Conservation (phyloP, 2,888 invertebrate species). For the Cephus rjabovi region DNA sequence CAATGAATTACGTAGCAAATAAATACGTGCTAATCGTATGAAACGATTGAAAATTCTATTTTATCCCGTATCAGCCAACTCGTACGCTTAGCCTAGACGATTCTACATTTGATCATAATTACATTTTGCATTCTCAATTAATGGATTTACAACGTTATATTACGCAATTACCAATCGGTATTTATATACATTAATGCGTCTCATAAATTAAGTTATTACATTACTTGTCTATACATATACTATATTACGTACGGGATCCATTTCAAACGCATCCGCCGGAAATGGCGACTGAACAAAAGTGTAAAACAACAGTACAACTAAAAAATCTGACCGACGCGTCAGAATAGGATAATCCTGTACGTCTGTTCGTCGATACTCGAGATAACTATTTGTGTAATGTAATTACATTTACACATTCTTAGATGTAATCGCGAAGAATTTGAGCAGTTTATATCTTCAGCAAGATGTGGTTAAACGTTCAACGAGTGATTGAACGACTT, state of each 20-base stretch:
- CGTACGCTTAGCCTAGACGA: constrained; percentile 26
- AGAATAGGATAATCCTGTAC: not conserved
- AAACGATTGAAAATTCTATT: not conserved
- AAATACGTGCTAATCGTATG: not conserved
- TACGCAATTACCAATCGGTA: constrained; percentile 32
- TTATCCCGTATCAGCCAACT: constrained; percentile 5
- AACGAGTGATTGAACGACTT: too few relatives aligned
- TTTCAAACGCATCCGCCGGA: not conserved
- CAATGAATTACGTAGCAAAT: not conserved
- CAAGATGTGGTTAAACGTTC: not conserved
- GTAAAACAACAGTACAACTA: not conserved
- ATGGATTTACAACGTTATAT: constrained; percentile 31
- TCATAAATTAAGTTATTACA: constrained; percentile 57
- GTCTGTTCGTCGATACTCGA: not conserved
- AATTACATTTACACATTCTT: constrained; percentile 36
- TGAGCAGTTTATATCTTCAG: constrained; percentile 42
- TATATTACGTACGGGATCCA: not conserved
- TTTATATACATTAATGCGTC: constrained; percentile 49
- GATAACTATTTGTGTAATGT: constrained; percentile 7
- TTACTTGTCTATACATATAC: constrained; percentile 19
- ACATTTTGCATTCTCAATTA: constrained; percentile 35
- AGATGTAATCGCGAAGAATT: constrained; percentile 42
- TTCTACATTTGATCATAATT: constrained; percentile 45
- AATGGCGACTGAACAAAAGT: not conserved
- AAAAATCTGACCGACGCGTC: not conserved